Base-by-base conservation (phyloP, 1,140 invertebrate species). In the Lithobius niger region DNA sequence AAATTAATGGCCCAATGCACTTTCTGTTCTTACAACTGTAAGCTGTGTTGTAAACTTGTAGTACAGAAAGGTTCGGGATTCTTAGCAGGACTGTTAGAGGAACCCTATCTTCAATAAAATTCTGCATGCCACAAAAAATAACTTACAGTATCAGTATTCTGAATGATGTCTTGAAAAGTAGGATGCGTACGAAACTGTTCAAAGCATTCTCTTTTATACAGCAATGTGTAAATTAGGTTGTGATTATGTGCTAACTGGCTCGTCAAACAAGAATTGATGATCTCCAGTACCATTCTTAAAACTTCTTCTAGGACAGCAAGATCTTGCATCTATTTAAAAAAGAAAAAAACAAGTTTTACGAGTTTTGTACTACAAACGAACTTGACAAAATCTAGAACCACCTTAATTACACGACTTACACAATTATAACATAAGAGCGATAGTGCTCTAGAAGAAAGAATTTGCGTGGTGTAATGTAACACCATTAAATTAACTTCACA, bases 241-340 rank as follows among this genome's bases (percentile, higher is more conserved):
- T 89, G 81, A 74, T 99, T 99, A 66, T 88, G 81, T 2, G 81
- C 76, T 27, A 99, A 74, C 62, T 94, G 88, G 70, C 87, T 81
- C 0, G 84, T 82, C 43, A 97, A 74, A 66, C 85, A 87, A 24
- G 92, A 96, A 71, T 98, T 97, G 45, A 97, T 79, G 45, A 97
- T 97, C 76, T 97, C 94, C 53, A 97, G 69, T 1, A 97, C 81
- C 88, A 97, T 96, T 26, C 91, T 74, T 24, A 99, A 74, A 1
- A 98, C 93, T 75, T 99, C 95, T 74, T 99, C 94, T 22, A 98
- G 74, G n/a, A 96, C 91, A 27, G 79, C 81, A 59, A 97, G 77
- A 72, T 99, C 93, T 66, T 90, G 86, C 64, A 87, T 79, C 81
- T 71, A 54, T 45, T 62, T 56, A 43, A 22, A 55, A 55, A 22